Conservation (phyloP, 2,797 vertebrate species). For the Salarias fasciatus region DNA sequence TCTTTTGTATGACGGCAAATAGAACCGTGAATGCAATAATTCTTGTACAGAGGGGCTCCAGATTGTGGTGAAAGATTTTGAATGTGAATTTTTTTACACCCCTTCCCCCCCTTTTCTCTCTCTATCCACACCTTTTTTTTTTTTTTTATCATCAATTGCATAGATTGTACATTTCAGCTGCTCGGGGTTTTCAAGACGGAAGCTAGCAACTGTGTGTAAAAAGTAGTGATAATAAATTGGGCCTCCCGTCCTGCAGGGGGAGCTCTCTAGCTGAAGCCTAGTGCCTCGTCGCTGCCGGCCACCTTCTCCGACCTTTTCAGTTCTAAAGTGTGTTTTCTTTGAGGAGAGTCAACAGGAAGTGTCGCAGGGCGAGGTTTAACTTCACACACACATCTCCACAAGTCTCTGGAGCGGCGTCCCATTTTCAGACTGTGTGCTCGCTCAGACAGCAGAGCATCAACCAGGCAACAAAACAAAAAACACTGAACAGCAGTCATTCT, state of each 20-base stretch:
- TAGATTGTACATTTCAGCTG: conserved; percentile 80
- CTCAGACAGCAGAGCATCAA: too few species aligned
- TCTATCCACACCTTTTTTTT: not conserved
- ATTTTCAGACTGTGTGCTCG: not conserved
- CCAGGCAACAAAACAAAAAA: too few species aligned
- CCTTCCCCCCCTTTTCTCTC: not conserved
- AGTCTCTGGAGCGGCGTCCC: conserved; percentile 54
- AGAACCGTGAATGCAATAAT: conserved; percentile 83
- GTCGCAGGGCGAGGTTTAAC: not conserved
- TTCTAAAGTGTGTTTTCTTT: conserved; percentile 15
- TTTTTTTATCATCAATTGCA: conserved; percentile 49
- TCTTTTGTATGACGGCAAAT: conserved; percentile 68
- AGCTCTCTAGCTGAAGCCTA: conserved; percentile 65
- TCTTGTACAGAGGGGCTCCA: conserved; percentile 69
- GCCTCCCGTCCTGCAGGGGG: conserved; percentile 64
- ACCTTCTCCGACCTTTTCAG: conserved; percentile 28
- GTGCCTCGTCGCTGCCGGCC: conserved; percentile 71
- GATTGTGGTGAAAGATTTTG: conserved; percentile 72
- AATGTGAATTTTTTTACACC: conserved; percentile 79
- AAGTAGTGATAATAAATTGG: conserved; percentile 69
- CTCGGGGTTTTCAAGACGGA: conserved; percentile 61
- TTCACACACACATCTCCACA: not conserved
- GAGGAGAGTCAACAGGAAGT: not conserved
- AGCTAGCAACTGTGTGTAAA: conserved; percentile 59
- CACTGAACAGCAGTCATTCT: too few species aligned